Conservation (phyloP, 2,888 invertebrate genomes). For the Ecliptopera silaceata region DNA sequence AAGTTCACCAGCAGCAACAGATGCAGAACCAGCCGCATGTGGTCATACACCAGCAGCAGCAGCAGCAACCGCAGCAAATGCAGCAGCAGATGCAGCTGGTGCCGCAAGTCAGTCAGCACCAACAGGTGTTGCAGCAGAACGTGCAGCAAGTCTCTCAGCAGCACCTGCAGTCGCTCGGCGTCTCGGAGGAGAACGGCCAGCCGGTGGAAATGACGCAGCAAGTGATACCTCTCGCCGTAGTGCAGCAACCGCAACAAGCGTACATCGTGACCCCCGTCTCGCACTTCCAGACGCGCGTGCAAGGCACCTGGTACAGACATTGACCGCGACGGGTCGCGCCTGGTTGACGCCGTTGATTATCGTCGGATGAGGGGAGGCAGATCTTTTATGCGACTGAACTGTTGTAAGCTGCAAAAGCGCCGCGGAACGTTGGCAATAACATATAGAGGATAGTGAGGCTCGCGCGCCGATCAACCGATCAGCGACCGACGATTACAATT, state of each 20-base stretch:
- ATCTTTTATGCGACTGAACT: constrained; percentile 54
- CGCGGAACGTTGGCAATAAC: constrained; percentile 76
- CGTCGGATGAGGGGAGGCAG: constrained; percentile 41
- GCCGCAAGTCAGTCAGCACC: constrained; percentile 79
- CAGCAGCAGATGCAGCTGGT: constrained; percentile 76
- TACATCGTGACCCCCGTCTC: constrained; percentile 86
- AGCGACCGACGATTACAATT: constrained; percentile 8
- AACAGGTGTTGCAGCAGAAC: constrained; percentile 74
- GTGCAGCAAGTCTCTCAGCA: constrained; percentile 74
- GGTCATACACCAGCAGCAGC: constrained; percentile 70
- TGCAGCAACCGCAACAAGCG: constrained; percentile 85
- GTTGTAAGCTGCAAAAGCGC: constrained; percentile 46
- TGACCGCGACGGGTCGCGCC: constrained; percentile 50
- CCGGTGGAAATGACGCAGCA: constrained; percentile 85
- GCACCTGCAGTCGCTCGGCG: constrained; percentile 77
- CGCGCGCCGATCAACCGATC: constrained; percentile 14
- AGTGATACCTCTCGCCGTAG: constrained; percentile 85
- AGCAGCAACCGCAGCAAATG: constrained; percentile 60
- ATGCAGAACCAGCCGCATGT: constrained; percentile 72
- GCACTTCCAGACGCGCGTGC: constrained; percentile 85
- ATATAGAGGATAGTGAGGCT: constrained; percentile 64
- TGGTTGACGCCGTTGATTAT: constrained; percentile 16
- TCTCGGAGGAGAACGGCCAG: constrained; percentile 77
- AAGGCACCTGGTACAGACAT: constrained; percentile 83
- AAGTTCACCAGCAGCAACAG: constrained; percentile 73